Evolutionary conservation across 2,113 vertebrate genomes (phyloP), one percentile per base, ranked within the genome.

Genomic region (Sceloporus tristichus): DNA sequence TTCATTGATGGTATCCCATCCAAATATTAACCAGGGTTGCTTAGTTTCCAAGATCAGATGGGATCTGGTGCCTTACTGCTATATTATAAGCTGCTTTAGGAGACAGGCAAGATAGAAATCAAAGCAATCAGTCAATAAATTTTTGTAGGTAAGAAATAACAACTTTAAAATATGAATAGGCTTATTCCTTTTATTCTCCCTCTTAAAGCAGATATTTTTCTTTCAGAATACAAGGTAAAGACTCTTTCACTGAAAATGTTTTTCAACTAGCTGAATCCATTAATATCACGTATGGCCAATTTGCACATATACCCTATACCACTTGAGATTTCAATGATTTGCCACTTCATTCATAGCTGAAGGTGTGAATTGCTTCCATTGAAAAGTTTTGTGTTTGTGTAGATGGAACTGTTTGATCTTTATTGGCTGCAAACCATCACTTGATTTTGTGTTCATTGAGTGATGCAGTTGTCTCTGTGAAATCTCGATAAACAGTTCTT

Each of bases 301-400:
- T 66, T 65, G 27, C 38, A 82, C 65, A 48, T 80, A n/a, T 18
- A 48, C 23, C 59, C 21, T 48, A n/a, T 25, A 48, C 29, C 25
- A 83, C 38, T 48, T 53, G 62, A 29, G 29, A 82, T 27, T 65
- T 70, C 40, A 48, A 29, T 29, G 14, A 70, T 65, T 19, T 48
- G 7, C 77, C 76, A 13, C 76, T 78, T 78, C 76, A 78, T 78
- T 78, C 76, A 78, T 82, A 73, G 71, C 29, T 73, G 59, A 66
- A 82, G 27, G 59, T 66, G 79, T 25, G 38, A 82, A 66, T 82
- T 82, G 34, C 21, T 81, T 62, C 79, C 34, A 65, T 65, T 81
- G n/a, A 65, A 82, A 82, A 65, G 19, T 66, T 66, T 81, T 82
- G 6, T 62, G 54, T 38, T 38, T 62, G 13, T 59, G 53, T 6